phyloP scores from a whole-genome alignment of 1,140 invertebrate genomes.

The Drosophila chauvacae region DNA sequence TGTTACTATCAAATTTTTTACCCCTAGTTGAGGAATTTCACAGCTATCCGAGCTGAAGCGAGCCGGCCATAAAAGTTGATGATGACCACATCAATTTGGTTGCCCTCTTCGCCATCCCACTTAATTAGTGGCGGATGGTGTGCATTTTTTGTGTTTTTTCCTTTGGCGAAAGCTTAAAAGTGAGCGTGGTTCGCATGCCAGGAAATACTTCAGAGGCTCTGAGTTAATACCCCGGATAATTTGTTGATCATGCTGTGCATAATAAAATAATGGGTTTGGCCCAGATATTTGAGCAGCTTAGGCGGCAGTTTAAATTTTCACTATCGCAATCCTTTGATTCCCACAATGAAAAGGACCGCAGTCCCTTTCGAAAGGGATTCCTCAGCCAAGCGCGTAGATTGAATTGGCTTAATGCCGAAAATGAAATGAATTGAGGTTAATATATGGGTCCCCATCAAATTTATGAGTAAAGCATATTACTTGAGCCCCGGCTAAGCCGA shows the following conservation, averaged over 20 bases:
- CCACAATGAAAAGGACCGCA: not conserved
- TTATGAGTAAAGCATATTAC: conserved; percentile 2
- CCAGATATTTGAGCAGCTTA: conserved; percentile 16
- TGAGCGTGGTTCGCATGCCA: conserved; percentile 31
- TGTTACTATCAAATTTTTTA: conserved; percentile 22
- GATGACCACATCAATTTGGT: conserved; percentile 61
- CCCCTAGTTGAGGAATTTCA: conserved; percentile 24
- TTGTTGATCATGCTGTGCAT: conserved; percentile 13
- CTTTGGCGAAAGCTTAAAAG: conserved; percentile 18
- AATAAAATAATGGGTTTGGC: conserved; percentile 15
- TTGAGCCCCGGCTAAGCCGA: conserved; percentile 7
- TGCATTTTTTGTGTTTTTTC: conserved; percentile 8
- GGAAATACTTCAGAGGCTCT: conserved; percentile 7
- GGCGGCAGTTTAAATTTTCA: conserved; percentile 8
- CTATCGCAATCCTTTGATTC: conserved; percentile 16
- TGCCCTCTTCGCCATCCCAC: conserved; percentile 32
- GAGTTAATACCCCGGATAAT: conserved; percentile 32
- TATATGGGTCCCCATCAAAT: not conserved
- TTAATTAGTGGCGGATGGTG: conserved; percentile 52
- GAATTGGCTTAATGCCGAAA: conserved; percentile 7
- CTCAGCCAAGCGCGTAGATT: not conserved
- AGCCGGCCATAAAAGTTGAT: conserved; percentile 60
- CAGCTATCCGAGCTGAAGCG: conserved; percentile 7
- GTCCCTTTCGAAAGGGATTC: not conserved
- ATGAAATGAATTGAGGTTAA: conserved; percentile 9